Base-by-base conservation (phyloP, 2,888 invertebrate species). In the Drosophila diplacantha region DNA sequence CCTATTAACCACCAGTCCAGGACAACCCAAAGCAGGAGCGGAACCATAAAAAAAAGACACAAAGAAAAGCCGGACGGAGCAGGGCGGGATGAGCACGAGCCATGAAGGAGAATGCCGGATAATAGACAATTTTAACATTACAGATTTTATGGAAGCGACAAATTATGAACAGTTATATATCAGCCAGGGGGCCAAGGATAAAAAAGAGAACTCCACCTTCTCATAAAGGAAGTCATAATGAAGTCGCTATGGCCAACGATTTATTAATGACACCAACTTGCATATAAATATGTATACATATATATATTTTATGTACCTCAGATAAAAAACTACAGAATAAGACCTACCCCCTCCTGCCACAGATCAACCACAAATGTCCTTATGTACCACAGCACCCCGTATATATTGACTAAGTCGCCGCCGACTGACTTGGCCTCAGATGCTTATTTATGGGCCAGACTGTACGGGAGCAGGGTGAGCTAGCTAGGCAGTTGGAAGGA, bases 141-240 rank as follows among this genome's bases (percentile, higher is more conserved):
- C 74, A 64, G 72, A 77, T 83, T 80, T 80, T 74, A 62, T 51
- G 56, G 59, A 29, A 63, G 71, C 71, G 63, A 73, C 49, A 78
- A 81, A 81, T 81, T 81, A 83, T 79, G 79, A 79, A 68, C 63
- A 65, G 67, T 57, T 69, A 82, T 78, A 74, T 65, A 68, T 78
- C 81, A 78, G 83, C 72, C 71, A 16, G 26, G 60, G 51, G 35
- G 9, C 9, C 18, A 31, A 47, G 29, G 18, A 31, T 9, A 16
- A 22, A 16, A 18, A 14, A 22, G 32, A 18, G 4, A 9, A 22
- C 26, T 18, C 37, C 32, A 31, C 6, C 18, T 22, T 0, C n/a
- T 16, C 16, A 14, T 4, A 3, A 24, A 16, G n/a, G 24, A 24
- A 46, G n/a, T n/a, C n/a, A 65, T 64, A 64, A 62, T 62, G 51